Evolutionary conservation across 2,113 vertebrate species (phyloP).

Genomic region (Cavia aperea): DNA sequence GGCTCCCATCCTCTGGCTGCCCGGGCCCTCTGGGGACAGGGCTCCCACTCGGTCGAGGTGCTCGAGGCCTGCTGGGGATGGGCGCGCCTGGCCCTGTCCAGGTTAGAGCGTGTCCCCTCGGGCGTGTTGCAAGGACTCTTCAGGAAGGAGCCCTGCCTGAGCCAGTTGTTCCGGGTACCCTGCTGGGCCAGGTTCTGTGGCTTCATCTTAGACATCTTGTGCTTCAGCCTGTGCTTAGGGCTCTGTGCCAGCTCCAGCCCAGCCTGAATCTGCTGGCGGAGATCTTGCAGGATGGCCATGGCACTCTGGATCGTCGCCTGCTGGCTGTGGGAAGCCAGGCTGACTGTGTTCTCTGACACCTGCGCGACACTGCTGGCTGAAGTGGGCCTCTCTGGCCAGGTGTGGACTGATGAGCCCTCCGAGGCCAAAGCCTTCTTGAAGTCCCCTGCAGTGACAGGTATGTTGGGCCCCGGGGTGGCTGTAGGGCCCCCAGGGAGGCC

Average conservation of each 20-base stretch:
- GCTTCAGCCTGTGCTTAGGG: rapidly evolving
- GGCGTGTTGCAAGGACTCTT: rapidly evolving
- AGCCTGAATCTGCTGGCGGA: constrained; percentile 41
- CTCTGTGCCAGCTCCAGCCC: constrained; percentile 41
- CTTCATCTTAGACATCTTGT: rapidly evolving
- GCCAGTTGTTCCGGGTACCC: background rate
- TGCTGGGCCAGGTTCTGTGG: background rate
- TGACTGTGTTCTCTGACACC: background rate
- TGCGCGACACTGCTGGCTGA: rapidly evolving
- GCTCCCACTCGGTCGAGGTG: rapidly evolving
- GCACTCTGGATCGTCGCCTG: background rate
- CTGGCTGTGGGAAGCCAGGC: background rate
- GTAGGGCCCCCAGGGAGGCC: background rate
- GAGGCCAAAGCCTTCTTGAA: background rate
- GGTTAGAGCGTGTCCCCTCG: rapidly evolving
- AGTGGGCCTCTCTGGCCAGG: background rate
- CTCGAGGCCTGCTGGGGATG: rapidly evolving
- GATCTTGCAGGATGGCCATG: constrained; percentile 30
- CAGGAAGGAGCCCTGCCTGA: rapidly evolving
- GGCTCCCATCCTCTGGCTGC: rapidly evolving
- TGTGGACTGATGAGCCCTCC: rapidly evolving
- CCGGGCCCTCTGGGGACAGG: background rate
- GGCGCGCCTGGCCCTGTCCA: background rate
- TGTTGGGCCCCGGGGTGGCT: rapidly evolving
- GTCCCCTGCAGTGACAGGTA: constrained; percentile 39